A percentile compares a stretch with the other conserved stretches of the same genome.
Evolutionary conservation across 2,888 invertebrate genomes (phyloP).

Genomic region (Nineta flava): DNA sequence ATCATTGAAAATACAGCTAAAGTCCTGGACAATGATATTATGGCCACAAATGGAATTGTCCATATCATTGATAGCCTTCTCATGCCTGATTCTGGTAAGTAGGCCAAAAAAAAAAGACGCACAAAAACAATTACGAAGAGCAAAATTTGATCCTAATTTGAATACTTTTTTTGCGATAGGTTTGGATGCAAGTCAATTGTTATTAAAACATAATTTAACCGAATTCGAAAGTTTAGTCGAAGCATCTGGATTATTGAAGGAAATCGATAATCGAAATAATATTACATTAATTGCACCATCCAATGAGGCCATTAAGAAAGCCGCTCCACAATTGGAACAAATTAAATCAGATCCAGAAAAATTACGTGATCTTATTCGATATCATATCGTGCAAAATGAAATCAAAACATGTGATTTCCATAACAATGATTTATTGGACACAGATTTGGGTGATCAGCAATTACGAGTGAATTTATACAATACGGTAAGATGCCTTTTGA

Average conservation of each 20-base stretch:
- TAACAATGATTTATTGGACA: constrained; percentile 34
- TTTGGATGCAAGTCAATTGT: constrained; percentile 26
- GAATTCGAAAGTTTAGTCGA: constrained; percentile 38
- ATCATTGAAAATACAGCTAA: constrained; percentile 40
- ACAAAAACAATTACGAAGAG: no score
- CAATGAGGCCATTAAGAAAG: constrained; percentile 41
- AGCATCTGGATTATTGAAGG: constrained; percentile 34
- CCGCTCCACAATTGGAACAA: constrained; percentile 25
- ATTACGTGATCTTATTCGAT: constrained; percentile 40
- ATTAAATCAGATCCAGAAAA: constrained; percentile 28
- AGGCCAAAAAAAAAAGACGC: no score
- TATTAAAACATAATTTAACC: constrained; percentile 42
- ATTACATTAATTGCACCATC: constrained; percentile 48
- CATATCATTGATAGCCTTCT: constrained; percentile 50
- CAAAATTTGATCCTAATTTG: not conserved
- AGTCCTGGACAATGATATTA: constrained; percentile 39
- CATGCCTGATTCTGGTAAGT: constrained; percentile 40
- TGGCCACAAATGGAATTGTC: constrained; percentile 58
- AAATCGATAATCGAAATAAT: constrained; percentile 38
- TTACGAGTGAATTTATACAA: constrained; percentile 44
- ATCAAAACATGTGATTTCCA: constrained; percentile 36
- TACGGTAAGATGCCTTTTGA: constrained; percentile 36
- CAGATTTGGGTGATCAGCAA: constrained; percentile 29
- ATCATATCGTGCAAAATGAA: constrained; percentile 42
- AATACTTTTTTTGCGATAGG: constrained; percentile 14